Evolutionary conservation across 2,113 vertebrate species (phyloP).

Genomic region (Carassius carassius): DNA sequence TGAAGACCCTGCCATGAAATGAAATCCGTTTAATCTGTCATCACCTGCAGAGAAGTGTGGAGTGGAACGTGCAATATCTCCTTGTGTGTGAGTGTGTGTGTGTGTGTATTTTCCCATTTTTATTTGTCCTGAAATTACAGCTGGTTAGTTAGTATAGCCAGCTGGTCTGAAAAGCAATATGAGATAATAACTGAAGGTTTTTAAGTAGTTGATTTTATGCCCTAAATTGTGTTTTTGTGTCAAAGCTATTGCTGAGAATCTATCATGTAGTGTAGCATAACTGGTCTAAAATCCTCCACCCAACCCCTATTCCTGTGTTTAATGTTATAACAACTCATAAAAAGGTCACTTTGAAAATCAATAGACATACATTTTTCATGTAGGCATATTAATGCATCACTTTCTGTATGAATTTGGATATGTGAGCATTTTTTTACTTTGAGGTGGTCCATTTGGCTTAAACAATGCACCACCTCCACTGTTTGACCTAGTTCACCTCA

Average conservation of each 20-base stretch:
- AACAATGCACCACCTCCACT: neutral
- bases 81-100: neutral
- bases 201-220: neutral
- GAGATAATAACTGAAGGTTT: conserved; percentile 5
- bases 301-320: neutral
- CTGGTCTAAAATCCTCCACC: neutral
- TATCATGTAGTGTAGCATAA: neutral
- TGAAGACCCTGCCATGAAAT: conserved; percentile 57
- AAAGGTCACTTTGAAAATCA: neutral
- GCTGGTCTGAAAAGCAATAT: neutral
- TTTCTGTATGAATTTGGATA: neutral
- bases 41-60: conserved; percentile 53
- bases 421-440: neutral
- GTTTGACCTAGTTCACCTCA: neutral
- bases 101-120: conserved; percentile 11
- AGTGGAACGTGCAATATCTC: conserved; percentile 52
- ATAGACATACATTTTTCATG: neutral
- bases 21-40: conserved; percentile 59
- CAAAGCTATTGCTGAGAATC: neutral
- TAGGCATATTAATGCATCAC: neutral
- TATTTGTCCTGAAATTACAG: neutral
- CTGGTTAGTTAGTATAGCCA: neutral
- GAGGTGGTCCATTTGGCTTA: neutral
- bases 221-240: conserved; percentile 4
- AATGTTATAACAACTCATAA: neutral